phyloP scores from a whole-genome alignment of 1,140 invertebrate species.

The Pseudomyrmex pallidus region DNA sequence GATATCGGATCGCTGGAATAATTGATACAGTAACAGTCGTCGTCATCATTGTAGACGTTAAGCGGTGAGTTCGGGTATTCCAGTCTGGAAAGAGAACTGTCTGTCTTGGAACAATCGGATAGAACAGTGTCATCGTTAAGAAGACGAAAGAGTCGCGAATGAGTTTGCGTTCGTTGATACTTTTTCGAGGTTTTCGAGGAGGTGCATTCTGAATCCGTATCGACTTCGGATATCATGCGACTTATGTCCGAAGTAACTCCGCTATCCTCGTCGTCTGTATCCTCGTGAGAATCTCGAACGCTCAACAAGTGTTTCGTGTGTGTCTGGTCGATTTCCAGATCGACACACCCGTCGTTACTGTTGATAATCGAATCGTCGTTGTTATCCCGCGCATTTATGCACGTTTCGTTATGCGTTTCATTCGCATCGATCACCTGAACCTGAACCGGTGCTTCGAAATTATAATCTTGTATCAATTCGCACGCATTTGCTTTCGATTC shows the following conservation, averaged over 20 bases:
- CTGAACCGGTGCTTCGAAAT: background rate
- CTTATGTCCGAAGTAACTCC: constrained; percentile 90
- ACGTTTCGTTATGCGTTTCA: background rate
- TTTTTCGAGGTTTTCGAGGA: constrained; percentile 86
- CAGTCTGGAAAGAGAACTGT: constrained; percentile 29
- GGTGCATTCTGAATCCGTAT: constrained; percentile 88
- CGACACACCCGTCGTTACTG: background rate
- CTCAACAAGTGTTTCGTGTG: constrained; percentile 74
- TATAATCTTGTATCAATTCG: constrained; percentile 4
- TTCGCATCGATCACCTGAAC: background rate
- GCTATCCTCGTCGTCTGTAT: constrained; percentile 89
- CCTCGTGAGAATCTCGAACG: constrained; percentile 84
- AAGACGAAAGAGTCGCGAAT: constrained; percentile 89
- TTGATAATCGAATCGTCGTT: background rate
- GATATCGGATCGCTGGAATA: constrained; percentile 78
- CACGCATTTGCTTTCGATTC: constrained; percentile 54
- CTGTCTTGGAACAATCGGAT: constrained; percentile 74
- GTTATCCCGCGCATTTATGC: too few relatives aligned
- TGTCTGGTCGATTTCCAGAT: constrained; percentile 3
- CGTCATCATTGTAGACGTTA: constrained; percentile 73
- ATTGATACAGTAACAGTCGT: constrained; percentile 71
- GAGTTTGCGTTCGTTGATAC: constrained; percentile 90
- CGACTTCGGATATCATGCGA: constrained; percentile 88
- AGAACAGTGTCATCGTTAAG: constrained; percentile 86
- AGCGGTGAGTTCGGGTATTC: constrained; percentile 72